Percentiles rank a stretch among this genome's conserved stretches.
phyloP scores from a whole-genome alignment of 2,888 invertebrate species.

The Mesopsocus fuscifrons region DNA sequence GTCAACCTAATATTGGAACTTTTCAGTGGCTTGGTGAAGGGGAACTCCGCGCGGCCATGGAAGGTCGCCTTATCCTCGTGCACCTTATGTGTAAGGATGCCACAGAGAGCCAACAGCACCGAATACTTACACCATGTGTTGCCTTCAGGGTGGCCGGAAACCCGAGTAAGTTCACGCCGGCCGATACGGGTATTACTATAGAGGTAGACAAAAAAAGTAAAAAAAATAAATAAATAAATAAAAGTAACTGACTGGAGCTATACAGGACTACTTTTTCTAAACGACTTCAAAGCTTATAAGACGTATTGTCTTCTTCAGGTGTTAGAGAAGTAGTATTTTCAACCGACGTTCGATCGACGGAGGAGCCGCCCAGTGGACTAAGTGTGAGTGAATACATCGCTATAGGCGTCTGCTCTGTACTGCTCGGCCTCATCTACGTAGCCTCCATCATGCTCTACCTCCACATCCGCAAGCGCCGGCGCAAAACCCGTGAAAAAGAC shows the following conservation, averaged over 20 bases:
- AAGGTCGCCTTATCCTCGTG: conserved; percentile 63
- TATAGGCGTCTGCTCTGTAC: conserved; percentile 61
- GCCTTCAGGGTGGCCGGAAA: conserved; percentile 72
- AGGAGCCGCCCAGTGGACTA: conserved; percentile 37
- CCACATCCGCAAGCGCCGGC: conserved; percentile 47
- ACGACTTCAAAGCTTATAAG: no score
- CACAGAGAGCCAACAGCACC: conserved; percentile 27
- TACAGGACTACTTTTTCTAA: no score
- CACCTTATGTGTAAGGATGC: conserved; percentile 49
- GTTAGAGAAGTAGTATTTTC: conserved; percentile 64
- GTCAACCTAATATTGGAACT: no score
- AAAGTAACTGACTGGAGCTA: no score
- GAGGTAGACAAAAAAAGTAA: background rate
- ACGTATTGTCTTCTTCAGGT: conserved; percentile 34
- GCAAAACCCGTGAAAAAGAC: conserved; percentile 15
- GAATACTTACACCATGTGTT: conserved; percentile 63
- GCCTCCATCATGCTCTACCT: conserved; percentile 69
- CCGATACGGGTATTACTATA: background rate
- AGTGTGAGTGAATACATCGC: conserved; percentile 61
- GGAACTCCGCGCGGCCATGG: conserved; percentile 52
- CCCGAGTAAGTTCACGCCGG: conserved; percentile 35
- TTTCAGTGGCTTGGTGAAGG: conserved; percentile 70
- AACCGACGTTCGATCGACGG: conserved; percentile 37
- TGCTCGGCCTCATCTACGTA: conserved; percentile 74
- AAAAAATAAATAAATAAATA: background rate